Evolutionary conservation across 2,888 invertebrate genomes (phyloP), one percentile per base, ranked within the genome.

Genomic region (Pherbina coryleti): DNA sequence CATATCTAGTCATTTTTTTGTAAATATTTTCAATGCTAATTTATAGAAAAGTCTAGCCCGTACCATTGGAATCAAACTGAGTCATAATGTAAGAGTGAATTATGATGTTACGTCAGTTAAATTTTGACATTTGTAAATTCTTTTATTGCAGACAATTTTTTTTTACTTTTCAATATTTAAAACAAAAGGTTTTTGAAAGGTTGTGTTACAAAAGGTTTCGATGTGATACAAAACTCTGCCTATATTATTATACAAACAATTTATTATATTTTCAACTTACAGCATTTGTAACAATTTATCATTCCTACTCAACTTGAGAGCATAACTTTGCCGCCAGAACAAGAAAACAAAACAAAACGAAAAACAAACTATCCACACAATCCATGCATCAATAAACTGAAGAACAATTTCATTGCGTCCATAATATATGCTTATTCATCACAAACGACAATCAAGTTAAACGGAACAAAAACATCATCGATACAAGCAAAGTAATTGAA

Each of bases 401-500:
- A 44, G 57, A 60, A 60, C n/a, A 60, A 25, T 25, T 60, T 28
- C 1, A 11, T 11, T 11, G 22, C 57, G 44, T 60, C 57, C 57
- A 28, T 14, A 60, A 22, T 60, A 25, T 60, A 4, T 25, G 57
- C 25, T 25, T 8, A 11, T 25, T 60, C 57, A 60, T 14, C 28
- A 60, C 11, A 60, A 44, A 2, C 44, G 11, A 11, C 44, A 60
- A 28, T 22, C 57, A 4, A 28, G 22, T 22, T 7, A 28, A 25
- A 28, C 57, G 57, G 57, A 60, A 28, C 57, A 60, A 28, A 44
- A 60, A 60, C 57, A 11, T 60, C 57, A 60, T n/a, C 25, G 25
- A 60, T 28, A 60, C 28, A 60, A 60, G 28, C 57, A 60, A 60
- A 60, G 14, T 28, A 67, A 67, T 37, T 67, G 67, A n/a, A 67